Evolutionary conservation across 2,113 vertebrate species (phyloP), one percentile per base, ranked within the genome.

Genomic region (Narcine bancroftii): DNA sequence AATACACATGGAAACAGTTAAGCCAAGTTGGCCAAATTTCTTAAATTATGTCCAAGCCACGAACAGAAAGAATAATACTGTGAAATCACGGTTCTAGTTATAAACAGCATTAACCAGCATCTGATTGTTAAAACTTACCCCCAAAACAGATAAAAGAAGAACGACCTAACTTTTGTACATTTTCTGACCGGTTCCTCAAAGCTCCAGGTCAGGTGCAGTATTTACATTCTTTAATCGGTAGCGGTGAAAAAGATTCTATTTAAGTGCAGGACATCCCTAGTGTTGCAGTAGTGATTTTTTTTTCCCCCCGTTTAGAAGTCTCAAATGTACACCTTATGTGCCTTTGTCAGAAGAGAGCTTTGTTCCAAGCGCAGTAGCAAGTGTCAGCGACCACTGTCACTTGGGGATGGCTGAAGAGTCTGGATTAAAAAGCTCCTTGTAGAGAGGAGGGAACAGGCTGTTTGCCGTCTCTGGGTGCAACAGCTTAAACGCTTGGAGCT

Each of bases 211-310:
- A 95, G 96, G 96, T 96, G 95, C 95, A 94, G 26, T 99, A 99
- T 99, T 97, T 98, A 99, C 99, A 99, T 99, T 99, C 99, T 98
- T 99, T 97, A 97, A 97, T 98, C 98, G 99, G 99, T 99, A 98
- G 97, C 98, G 98, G 99, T 99, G 98, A 98, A 99, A 97, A 96
- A 96, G 96, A 97, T 96, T 96, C 96, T 97, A 95, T 95, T 96
- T 97, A 98, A 98, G 98, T 98, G 98, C 97, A 98, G 97, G 96
- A 99, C 98, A 99, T 99, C 99, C 97, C 98, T 98, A 97, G 96
- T 97, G 97, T 97, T 97, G 97, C 95, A 96, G 97, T 97, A 96
- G 96, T 97, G 97, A 97, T 92, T 69, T 33, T 89, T 89, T 24
- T 75, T 92, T 92, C 60, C n/a, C n/a, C n/a, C n/a, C 95, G 93